Conservation (phyloP, 1,140 invertebrate species). For the Drosophila orosa region DNA sequence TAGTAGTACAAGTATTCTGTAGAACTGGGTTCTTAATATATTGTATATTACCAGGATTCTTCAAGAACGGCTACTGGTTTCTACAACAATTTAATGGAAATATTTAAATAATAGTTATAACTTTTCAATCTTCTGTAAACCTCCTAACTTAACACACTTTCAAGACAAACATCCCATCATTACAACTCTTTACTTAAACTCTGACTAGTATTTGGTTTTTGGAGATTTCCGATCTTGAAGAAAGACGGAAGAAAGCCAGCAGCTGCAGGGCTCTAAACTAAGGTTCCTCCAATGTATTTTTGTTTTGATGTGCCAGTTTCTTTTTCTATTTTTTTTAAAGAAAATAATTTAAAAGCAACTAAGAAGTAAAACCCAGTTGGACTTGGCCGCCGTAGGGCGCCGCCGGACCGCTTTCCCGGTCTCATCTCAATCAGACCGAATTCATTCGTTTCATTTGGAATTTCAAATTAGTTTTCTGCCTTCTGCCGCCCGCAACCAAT, state of each 20-base stretch:
- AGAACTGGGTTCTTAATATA: too few species aligned
- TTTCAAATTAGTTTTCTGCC: conserved; percentile 33
- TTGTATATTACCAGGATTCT: too few species aligned
- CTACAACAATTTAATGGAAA: too few species aligned
- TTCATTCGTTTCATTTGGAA: conserved; percentile 47
- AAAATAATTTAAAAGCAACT: conserved; percentile 13
- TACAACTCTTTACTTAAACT: not conserved
- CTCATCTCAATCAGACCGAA: conserved; percentile 42
- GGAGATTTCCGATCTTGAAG: not conserved
- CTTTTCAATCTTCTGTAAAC: not conserved
- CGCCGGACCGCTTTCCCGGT: conserved; percentile 14
- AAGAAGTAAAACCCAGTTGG: conserved; percentile 1
- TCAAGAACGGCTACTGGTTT: too few species aligned
- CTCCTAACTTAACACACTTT: not conserved
- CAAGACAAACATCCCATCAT: conserved; percentile 2
- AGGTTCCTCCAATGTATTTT: conserved; percentile 7
- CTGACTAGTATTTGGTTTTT: not conserved
- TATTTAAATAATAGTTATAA: not conserved
- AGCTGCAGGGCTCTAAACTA: conserved; percentile 1
- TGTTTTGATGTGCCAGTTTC: conserved; percentile 26
- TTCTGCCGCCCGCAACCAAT: conserved; percentile 32
- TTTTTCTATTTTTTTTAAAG: not conserved
- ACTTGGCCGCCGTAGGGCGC: conserved; percentile 15
- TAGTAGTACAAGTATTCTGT: not conserved
- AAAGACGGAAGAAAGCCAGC: conserved; percentile 9